A percentile compares a stretch with the other conserved stretches of the same genome.
Conservation (phyloP, 2,113 vertebrate genomes). For the Tringa solitaria region DNA sequence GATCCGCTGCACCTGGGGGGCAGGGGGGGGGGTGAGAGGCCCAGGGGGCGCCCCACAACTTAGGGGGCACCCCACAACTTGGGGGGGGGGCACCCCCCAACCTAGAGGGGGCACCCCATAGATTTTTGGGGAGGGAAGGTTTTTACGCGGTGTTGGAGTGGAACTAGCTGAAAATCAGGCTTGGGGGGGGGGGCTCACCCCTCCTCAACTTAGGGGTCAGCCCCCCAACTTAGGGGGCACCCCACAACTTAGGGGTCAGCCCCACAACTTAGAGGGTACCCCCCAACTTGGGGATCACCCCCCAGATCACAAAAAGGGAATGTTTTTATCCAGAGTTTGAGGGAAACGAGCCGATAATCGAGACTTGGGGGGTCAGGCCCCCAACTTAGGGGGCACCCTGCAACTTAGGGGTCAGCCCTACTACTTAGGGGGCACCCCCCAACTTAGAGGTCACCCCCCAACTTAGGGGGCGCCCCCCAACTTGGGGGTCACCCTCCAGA, state of each 20-base stretch:
- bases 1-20: constrained; percentile 87
- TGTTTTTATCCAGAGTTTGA: constrained; percentile 84
- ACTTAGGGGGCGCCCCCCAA: no score
- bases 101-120: no score
- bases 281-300: no score
- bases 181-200: background rate
- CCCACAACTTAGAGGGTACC: background rate
- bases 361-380: constrained; percentile 2
- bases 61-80: background rate
- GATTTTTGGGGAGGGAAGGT: no score
- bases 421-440: background rate
- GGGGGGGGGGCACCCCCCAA: no score
- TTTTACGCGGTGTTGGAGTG: constrained; percentile 87
- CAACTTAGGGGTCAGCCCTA: background rate
- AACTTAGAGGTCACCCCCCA: no score
- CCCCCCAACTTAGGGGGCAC: background rate
- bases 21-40: no score
- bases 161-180: constrained; percentile 85
- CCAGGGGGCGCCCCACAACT: background rate
- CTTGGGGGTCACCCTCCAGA: no score
- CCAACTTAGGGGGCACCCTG: background rate
- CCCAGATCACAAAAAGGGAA: no score
- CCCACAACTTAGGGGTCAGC: background rate
- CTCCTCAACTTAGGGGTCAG: no score
- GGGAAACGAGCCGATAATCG: constrained; percentile 85